Conservation (phyloP, 2,113 vertebrate species). For the Archocentrus centrarchus region DNA sequence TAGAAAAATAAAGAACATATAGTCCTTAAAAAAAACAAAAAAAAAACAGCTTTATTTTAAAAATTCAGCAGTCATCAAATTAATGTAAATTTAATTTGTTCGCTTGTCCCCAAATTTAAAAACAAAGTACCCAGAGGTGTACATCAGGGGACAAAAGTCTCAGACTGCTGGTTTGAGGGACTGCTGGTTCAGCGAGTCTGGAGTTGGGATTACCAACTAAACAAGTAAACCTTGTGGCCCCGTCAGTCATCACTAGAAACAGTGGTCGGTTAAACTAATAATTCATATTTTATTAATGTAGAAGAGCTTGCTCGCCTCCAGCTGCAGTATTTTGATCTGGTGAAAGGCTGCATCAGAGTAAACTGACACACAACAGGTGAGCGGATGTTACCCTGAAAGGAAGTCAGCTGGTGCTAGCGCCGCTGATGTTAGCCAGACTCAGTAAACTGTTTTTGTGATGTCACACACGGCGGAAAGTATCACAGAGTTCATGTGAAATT, state of each 20-base stretch:
- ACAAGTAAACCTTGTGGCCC: too few relatives aligned
- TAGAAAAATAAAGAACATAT: too few relatives aligned
- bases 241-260: background rate
- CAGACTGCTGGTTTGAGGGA: background rate
- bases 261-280: background rate
- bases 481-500: background rate
- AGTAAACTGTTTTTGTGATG: background rate
- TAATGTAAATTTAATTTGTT: too few relatives aligned
- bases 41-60: too few relatives aligned
- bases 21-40: too few relatives aligned
- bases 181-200: background rate
- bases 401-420: background rate
- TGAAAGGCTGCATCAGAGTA: background rate
- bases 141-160: background rate
- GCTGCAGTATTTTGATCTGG: background rate
- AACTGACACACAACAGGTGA: background rate
- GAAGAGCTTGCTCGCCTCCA: background rate
- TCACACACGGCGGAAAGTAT: background rate
- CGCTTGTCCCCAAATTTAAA: background rate
- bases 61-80: too few relatives aligned
- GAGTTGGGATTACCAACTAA: background rate
- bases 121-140: accelerated
- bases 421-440: accelerated
- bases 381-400: too few relatives aligned
- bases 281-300: background rate